A percentile compares a stretch with the other conserved stretches of the same genome.
These are phyloP conservation scores for Styela plicata DNA, from an alignment of 23 tunicate species.

Conservation along the genomic window DNA sequence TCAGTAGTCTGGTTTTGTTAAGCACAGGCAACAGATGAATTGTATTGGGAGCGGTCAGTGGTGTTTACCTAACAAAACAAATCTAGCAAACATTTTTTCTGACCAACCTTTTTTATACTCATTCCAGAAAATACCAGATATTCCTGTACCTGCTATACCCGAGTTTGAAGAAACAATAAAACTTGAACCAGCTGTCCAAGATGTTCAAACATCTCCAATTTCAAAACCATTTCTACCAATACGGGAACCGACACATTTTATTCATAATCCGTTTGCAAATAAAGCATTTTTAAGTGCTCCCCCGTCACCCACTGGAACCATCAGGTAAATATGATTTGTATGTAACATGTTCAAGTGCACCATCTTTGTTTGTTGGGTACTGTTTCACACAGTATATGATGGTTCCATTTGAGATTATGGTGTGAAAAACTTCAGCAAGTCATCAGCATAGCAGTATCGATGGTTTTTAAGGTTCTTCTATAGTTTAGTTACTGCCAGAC, in stretches of 20 bases:
- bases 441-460: no score
- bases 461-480: no score
- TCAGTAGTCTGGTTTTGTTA: no score
- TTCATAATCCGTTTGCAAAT: slow-evolving; percentile 7
- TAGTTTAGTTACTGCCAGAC: no score
- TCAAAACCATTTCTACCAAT: slow-evolving; percentile 6
- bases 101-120: neutral
- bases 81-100: no score
- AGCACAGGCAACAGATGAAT: no score
- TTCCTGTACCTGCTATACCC: neutral
- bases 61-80: no score
- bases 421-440: no score
- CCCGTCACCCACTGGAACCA: slow-evolving; percentile 90
- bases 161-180: slow-evolving; percentile 5
- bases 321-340: slow-evolving; percentile 37
- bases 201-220: neutral
- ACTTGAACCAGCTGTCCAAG: neutral
- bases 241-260: neutral
- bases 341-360: neutral
- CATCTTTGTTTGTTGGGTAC: no score
- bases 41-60: no score
- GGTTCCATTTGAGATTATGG: no score
- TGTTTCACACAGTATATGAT: no score
- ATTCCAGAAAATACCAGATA: neutral
- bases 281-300: slow-evolving; percentile 81